These are phyloP conservation scores for Electrona antarctica DNA, from an alignment of 2,113 vertebrate genomes.

Conservation along the genomic window DNA sequence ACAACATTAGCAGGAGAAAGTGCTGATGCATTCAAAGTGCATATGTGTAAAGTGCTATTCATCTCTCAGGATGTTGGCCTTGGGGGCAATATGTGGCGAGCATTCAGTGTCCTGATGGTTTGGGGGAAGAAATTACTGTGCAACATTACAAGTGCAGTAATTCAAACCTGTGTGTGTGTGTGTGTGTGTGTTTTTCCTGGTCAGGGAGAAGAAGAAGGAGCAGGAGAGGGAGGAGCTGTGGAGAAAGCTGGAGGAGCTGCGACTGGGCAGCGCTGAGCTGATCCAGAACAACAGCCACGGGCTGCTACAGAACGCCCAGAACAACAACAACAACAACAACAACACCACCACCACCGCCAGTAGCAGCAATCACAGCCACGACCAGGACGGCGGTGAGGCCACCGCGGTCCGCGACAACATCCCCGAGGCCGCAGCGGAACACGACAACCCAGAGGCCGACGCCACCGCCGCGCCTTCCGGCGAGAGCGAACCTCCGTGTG, in stretches of 20 bases:
- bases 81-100: no score
- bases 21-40: no score
- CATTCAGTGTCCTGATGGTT: no score
- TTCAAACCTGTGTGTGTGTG: no score
- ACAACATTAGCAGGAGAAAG: no score
- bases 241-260: conserved; percentile 90
- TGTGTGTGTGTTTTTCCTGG: background rate
- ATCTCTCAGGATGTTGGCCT: no score
- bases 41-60: no score
- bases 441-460: conserved; percentile 29
- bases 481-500: conserved; percentile 62
- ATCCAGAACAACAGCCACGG: conserved; percentile 86
- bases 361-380: conserved; percentile 34
- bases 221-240: conserved; percentile 96
- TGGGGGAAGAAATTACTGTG: no score
- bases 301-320: conserved; percentile 74
- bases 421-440: background rate
- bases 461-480: conserved; percentile 3
- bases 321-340: conserved; percentile 77
- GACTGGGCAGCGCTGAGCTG: conserved; percentile 78
- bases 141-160: no score
- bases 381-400: conserved; percentile 20
- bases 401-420: background rate
- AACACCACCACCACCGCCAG: conserved; percentile 52
- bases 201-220: conserved; percentile 97